These are phyloP conservation scores for Ruditapes philippinarum DNA, from an alignment of 1,140 invertebrate species.

Conservation along the genomic window DNA sequence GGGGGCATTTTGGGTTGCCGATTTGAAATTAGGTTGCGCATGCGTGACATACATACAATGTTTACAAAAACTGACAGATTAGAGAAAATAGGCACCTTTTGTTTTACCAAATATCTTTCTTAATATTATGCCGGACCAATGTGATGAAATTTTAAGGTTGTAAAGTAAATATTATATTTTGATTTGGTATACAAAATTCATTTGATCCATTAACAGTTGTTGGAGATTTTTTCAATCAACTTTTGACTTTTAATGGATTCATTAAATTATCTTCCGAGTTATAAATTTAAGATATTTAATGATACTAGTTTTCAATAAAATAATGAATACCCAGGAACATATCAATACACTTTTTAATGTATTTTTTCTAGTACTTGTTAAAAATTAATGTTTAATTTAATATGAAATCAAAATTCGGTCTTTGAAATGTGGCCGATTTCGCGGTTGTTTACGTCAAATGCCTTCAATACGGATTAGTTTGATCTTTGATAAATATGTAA, in stretches of 20 bases:
- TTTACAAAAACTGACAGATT: slow-evolving; percentile 46
- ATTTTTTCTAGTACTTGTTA: no score
- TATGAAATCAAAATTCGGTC: no score
- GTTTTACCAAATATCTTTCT: slow-evolving; percentile 29
- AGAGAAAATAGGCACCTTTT: not conserved
- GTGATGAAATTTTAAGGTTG: not conserved
- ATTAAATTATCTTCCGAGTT: no score
- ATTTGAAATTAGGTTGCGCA: slow-evolving; percentile 44
- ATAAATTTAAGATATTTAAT: no score
- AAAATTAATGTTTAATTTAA: no score
- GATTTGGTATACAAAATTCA: slow-evolving; percentile 59
- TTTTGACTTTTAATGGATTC: no score
- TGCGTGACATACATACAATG: slow-evolving; percentile 39
- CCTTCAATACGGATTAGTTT: no score
- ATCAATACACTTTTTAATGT: no score
- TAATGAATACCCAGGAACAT: no score
- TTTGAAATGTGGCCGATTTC: no score
- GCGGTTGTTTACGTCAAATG: slow-evolving; percentile 64
- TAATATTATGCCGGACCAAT: slow-evolving; percentile 48
- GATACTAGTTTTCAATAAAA: no score
- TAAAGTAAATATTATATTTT: not conserved
- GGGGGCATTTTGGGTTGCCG: slow-evolving; percentile 14
- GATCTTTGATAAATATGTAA: not conserved
- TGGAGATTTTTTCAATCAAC: not conserved
- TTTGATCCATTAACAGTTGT: not conserved